Percentiles rank a stretch among this genome's conserved stretches.
phyloP scores from a whole-genome alignment of 2,113 vertebrate species.

The Chascanopsetta lugubris region DNA sequence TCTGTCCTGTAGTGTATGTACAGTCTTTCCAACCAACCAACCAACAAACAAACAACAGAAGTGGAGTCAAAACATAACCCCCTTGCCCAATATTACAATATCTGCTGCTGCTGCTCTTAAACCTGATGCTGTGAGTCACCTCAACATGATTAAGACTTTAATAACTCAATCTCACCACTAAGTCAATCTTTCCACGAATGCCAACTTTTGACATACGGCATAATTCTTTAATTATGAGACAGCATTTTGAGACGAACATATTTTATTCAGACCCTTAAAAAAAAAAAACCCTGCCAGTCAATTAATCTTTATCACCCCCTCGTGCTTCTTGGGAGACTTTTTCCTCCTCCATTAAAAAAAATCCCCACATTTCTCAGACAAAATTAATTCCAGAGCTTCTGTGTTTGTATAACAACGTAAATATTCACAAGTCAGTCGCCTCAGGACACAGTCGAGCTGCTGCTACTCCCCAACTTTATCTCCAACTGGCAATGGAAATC shows the following conservation, averaged over 20 bases:
- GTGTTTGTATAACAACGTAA: conserved; percentile 43
- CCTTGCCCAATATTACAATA: neutral
- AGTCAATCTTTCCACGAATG: neutral
- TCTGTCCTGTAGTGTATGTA: too few relatives aligned
- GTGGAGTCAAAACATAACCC: neutral
- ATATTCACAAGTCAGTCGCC: conserved; percentile 18
- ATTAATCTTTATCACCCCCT: neutral
- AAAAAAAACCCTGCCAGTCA: neutral
- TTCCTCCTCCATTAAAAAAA: conserved; percentile 4
- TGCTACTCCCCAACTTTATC: conserved; percentile 8
- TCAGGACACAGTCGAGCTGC: conserved; percentile 25
- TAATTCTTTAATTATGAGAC: neutral
- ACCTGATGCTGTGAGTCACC: neutral
- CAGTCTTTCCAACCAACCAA: too few relatives aligned
- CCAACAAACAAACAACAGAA: too few relatives aligned
- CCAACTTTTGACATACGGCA: too few relatives aligned
- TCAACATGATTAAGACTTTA: neutral
- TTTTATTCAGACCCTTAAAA: neutral
- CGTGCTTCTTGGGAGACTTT: neutral
- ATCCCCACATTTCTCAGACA: conserved; percentile 24
- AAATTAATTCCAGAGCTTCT: conserved; percentile 38
- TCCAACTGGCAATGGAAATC: conserved; percentile 20
- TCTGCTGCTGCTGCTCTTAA: neutral
- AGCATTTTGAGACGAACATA: neutral
- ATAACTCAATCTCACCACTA: neutral